Percentiles rank a stretch among this genome's conserved stretches.
Evolutionary conservation across 2,888 invertebrate species (phyloP).

Genomic region (Thymelicus acteon): DNA sequence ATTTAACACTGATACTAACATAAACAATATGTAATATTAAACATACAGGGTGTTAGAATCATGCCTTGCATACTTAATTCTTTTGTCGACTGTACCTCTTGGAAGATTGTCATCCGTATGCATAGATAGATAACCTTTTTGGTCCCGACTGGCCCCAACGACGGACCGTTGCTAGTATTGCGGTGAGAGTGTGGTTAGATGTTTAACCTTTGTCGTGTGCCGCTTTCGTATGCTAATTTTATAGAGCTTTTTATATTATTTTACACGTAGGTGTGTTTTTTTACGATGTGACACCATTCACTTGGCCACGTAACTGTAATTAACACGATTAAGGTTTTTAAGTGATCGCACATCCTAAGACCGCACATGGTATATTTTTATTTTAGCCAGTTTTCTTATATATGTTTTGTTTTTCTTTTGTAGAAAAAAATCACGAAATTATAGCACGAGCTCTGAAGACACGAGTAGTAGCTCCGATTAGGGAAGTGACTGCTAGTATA

Average conservation of each 20-base stretch:
- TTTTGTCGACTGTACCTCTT: too few species aligned
- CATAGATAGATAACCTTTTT: too few species aligned
- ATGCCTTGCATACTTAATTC: too few species aligned
- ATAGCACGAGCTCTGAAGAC: conserved; percentile 80
- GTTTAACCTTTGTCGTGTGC: conserved; percentile 65
- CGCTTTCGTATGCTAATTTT: conserved; percentile 61
- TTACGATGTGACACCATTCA: conserved; percentile 6
- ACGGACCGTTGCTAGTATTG: conserved; percentile 37
- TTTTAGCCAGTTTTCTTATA: conserved; percentile 51
- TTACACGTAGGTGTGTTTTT: conserved; percentile 37
- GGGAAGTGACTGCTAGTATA: conserved; percentile 68
- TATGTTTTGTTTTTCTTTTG: conserved; percentile 65
- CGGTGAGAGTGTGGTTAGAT: conserved; percentile 44
- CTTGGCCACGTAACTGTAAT: neutral
- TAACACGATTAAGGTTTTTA: too few species aligned
- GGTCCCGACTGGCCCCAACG: neutral
- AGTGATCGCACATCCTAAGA: neutral
- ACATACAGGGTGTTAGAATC: too few species aligned
- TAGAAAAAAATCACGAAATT: conserved; percentile 82
- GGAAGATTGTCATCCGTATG: too few species aligned
- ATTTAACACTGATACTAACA: too few species aligned
- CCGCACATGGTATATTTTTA: conserved; percentile 8
- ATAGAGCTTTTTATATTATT: conserved; percentile 50
- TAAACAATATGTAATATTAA: too few species aligned
- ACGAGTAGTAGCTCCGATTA: conserved; percentile 78